A percentile compares a stretch with the other conserved stretches of the same genome.
phyloP scores from a whole-genome alignment of 92 coral and sea anemone species.

The Porites rus region DNA sequence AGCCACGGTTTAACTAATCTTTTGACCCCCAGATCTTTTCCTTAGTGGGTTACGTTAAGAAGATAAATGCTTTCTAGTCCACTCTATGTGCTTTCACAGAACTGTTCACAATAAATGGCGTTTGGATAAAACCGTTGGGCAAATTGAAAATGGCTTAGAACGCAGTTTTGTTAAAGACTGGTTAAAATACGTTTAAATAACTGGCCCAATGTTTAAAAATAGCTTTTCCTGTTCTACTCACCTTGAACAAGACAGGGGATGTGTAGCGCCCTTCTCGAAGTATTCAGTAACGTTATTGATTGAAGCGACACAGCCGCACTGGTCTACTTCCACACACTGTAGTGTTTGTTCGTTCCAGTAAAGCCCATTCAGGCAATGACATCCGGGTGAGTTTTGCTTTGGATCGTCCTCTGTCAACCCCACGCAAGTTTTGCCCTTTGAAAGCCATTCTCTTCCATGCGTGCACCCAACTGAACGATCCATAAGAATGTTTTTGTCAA shows the following conservation, averaged over 20 bases:
- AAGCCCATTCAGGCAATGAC: conserved; percentile 78
- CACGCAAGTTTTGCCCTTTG: conserved; percentile 17
- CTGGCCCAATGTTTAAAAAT: no score
- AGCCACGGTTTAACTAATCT: no score
- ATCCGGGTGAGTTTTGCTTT: conserved; percentile 38
- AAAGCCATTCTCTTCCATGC: neutral
- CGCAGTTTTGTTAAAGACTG: no score
- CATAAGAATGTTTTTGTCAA: neutral
- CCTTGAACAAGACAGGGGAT: conserved; percentile 91
- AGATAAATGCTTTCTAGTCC: no score
- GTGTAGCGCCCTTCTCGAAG: conserved; percentile 70
- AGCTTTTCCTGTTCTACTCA: conserved; percentile 34
- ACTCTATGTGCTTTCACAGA: no score
- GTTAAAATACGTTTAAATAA: no score
- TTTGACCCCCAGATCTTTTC: no score
- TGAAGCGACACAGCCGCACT: conserved; percentile 76
- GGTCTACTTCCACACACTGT: conserved; percentile 50
- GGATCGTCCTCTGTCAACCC: neutral
- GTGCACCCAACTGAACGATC: neutral
- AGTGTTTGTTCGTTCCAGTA: conserved; percentile 74
- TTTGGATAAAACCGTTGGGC: no score
- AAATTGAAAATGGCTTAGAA: no score
- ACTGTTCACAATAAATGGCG: no score
- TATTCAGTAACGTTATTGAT: neutral
- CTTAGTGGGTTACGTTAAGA: no score